Evolutionary conservation across 2,888 invertebrate genomes (phyloP).

Genomic region (Beris chalybata): DNA sequence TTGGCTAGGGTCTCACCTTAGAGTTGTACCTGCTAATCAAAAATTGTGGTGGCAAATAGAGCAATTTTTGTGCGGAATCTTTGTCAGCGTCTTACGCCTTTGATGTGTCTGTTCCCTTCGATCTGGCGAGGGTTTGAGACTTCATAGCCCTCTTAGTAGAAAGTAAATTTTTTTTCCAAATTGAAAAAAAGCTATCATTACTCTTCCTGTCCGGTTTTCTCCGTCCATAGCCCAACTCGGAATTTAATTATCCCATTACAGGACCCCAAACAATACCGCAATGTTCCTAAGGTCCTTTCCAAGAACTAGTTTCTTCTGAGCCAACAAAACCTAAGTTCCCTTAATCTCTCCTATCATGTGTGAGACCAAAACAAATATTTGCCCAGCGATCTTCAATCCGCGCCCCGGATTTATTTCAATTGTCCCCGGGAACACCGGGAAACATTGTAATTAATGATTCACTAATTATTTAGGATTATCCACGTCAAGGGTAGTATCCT

Average conservation of each 20-base stretch:
- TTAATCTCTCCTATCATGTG: conserved; percentile 35
- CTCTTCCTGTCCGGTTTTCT: background rate
- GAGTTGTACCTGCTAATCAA: too few relatives aligned
- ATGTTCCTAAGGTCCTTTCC: background rate
- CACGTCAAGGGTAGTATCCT: conserved; percentile 14
- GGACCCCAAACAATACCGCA: conserved; percentile 20
- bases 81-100: too few relatives aligned
- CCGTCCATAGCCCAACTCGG: background rate
- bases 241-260: conserved; percentile 24
- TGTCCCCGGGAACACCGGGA: conserved; percentile 36
- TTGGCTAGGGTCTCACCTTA: too few relatives aligned
- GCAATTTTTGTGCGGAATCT: too few relatives aligned
- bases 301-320: too few relatives aligned
- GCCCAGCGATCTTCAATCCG: conserved; percentile 23
- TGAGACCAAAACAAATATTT: conserved; percentile 45
- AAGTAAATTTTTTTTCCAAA: too few relatives aligned
- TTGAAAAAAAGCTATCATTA: too few relatives aligned
- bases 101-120: too few relatives aligned
- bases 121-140: too few relatives aligned
- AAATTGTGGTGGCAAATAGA: too few relatives aligned
- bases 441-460: conserved; percentile 44
- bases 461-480: conserved; percentile 45
- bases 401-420: background rate
- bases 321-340: background rate
- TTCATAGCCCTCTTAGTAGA: conserved; percentile 11